These are phyloP conservation scores for Caenorhabditis panamensis DNA, from an alignment of 2,888 invertebrate species.

Conservation along the genomic window DNA sequence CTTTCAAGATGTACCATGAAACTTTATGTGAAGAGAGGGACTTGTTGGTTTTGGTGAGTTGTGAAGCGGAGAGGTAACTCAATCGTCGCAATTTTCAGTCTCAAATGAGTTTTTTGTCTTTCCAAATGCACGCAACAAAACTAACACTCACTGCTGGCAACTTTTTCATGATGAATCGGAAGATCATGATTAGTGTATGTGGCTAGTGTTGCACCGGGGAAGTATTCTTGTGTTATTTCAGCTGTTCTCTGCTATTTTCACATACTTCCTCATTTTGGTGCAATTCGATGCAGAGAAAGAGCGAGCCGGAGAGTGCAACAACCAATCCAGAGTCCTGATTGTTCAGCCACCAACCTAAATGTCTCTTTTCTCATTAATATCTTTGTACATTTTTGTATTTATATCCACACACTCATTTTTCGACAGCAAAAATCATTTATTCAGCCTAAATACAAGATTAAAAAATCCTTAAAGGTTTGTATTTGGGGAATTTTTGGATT, in stretches of 20 bases:
- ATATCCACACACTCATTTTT: background rate
- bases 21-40: slow-evolving; percentile 70
- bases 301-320: slow-evolving; percentile 46
- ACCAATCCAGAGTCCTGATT: slow-evolving; percentile 54
- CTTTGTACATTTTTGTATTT: background rate
- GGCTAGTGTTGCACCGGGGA: too few species aligned
- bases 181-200: slow-evolving; percentile 69
- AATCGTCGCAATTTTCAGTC: too few species aligned
- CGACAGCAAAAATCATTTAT: slow-evolving; percentile 4
- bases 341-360: slow-evolving; percentile 47
- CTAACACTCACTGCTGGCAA: slow-evolving; percentile 67
- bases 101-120: slow-evolving; percentile 72
- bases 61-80: too few species aligned
- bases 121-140: slow-evolving; percentile 73
- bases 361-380: background rate
- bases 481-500: background rate
- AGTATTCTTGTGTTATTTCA: too few species aligned
- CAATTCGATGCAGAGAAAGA: slow-evolving; percentile 62
- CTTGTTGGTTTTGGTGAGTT: slow-evolving; percentile 65
- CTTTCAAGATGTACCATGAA: slow-evolving; percentile 73
- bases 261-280: slow-evolving; percentile 70
- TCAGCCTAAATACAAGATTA: background rate
- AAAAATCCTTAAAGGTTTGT: background rate
- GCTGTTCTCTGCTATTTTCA: slow-evolving; percentile 71
- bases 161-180: slow-evolving; percentile 71